A percentile compares a stretch with the other conserved stretches of the same genome.
Evolutionary conservation across 1,140 invertebrate genomes (phyloP).

Genomic region (Kradibia gibbosae): DNA sequence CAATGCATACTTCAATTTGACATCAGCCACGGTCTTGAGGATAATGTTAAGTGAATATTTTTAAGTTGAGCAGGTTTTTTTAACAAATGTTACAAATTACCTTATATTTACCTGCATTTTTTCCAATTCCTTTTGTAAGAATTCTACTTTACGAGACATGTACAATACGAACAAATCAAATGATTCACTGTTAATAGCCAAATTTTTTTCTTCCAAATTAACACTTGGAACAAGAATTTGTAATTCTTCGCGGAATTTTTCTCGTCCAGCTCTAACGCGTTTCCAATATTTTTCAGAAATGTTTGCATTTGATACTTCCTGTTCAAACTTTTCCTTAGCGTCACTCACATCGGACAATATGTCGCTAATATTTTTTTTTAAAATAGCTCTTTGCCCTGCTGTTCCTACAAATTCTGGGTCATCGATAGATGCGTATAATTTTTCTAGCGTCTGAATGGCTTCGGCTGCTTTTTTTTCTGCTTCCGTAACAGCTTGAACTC

Average conservation of each 20-base stretch:
- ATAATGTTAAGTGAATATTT: constrained; percentile 2
- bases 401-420: constrained; percentile 72
- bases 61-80: not conserved
- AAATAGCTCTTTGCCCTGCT: constrained; percentile 70
- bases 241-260: constrained; percentile 81
- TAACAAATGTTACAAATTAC: not conserved
- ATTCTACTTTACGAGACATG: constrained; percentile 78
- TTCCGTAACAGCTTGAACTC: constrained; percentile 69
- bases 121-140: constrained; percentile 81
- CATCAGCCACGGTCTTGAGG: constrained; percentile 77
- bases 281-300: constrained; percentile 82
- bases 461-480: constrained; percentile 71
- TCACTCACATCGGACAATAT: constrained; percentile 76
- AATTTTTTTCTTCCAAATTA: constrained; percentile 77
- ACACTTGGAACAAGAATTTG: constrained; percentile 81
- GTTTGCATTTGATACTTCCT: constrained; percentile 73
- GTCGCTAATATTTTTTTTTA: constrained; percentile 76
- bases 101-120: constrained; percentile 72
- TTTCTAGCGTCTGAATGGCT: constrained; percentile 60
- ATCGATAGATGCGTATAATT: constrained; percentile 67
- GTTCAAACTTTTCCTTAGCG: constrained; percentile 75
- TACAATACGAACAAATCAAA: constrained; percentile 81
- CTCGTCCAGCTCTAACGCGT: constrained; percentile 78
- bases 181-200: constrained; percentile 77
- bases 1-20: constrained; percentile 77